phyloP scores from a whole-genome alignment of 2,797 vertebrate genomes.

The Chromis chromis region DNA sequence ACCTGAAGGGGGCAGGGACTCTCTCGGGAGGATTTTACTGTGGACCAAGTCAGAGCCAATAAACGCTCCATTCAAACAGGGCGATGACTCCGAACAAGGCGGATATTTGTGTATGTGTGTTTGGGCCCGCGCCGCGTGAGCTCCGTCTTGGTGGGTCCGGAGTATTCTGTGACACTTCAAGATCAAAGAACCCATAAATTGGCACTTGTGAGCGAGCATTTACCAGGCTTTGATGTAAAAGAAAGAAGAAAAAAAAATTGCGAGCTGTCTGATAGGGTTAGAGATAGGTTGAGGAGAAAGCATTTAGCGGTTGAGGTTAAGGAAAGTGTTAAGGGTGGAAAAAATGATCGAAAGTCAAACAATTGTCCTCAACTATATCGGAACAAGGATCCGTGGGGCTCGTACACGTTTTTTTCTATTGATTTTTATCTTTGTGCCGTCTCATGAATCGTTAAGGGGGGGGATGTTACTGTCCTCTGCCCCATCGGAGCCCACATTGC shows the following conservation, averaged over 20 bases:
- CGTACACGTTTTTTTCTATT: constrained; percentile 46
- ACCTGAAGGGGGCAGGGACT: constrained; percentile 55
- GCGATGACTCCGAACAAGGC: constrained; percentile 27
- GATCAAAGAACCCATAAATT: constrained; percentile 64
- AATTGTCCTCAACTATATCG: constrained; percentile 41
- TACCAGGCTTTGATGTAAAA: constrained; percentile 54
- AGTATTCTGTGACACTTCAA: constrained; percentile 55
- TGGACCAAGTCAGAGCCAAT: constrained; percentile 52
- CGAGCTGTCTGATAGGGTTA: constrained; percentile 36
- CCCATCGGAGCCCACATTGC: constrained; percentile 45
- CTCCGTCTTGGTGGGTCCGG: constrained; percentile 30
- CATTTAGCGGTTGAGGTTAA: constrained; percentile 60
- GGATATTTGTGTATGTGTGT: constrained; percentile 39
- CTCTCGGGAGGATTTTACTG: constrained; percentile 61
- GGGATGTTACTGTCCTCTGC: constrained; percentile 64
- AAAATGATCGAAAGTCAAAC: constrained; percentile 59
- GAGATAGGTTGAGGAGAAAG: constrained; percentile 48
- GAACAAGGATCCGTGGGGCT: constrained; percentile 21
- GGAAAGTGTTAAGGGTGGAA: constrained; percentile 45
- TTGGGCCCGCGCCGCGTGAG: neutral
- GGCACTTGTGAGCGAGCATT: constrained; percentile 50
- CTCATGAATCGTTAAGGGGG: constrained; percentile 55
- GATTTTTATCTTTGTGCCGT: constrained; percentile 63
- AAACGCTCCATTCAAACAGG: constrained; percentile 61
- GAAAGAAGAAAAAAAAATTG: neutral